Conservation (phyloP, 2,797 vertebrate genomes). For the Telmatherina bonti region DNA sequence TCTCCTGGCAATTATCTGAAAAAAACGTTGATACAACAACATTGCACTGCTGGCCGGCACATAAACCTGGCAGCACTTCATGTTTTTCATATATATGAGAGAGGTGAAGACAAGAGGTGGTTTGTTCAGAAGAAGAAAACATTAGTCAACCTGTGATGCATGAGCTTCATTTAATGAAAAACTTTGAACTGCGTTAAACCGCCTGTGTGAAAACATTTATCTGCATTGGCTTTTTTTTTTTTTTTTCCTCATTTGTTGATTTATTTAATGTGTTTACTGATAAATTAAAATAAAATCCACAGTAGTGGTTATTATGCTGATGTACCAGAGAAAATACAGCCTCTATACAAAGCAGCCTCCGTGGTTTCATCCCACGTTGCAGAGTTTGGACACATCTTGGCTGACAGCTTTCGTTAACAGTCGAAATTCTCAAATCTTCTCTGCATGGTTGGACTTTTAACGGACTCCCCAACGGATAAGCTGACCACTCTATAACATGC, state of each 20-base stretch:
- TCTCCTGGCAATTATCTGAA: slow-evolving; percentile 23
- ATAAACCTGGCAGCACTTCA: slow-evolving; percentile 4
- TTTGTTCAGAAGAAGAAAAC: slow-evolving; percentile 2
- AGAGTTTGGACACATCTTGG: slow-evolving; percentile 25
- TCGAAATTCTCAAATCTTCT: not conserved
- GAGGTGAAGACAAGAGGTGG: slow-evolving; percentile 1
- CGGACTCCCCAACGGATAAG: slow-evolving; percentile 19
- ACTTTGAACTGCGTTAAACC: not conserved
- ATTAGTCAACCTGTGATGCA: slow-evolving; percentile 1
- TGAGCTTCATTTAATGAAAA: not conserved
- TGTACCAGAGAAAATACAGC: slow-evolving; percentile 11
- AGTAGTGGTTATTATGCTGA: slow-evolving; percentile 16
- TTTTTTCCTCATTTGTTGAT: not conserved
- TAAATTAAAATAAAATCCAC: slow-evolving; percentile 9
- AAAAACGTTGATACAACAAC: slow-evolving; percentile 5
- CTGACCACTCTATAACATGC: slow-evolving; percentile 40
- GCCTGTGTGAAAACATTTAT: slow-evolving; percentile 2
- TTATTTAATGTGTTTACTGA: slow-evolving; percentile 5
- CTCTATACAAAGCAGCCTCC: not conserved
- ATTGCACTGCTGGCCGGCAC: slow-evolving; percentile 13
- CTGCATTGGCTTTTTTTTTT: not conserved
- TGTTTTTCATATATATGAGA: slow-evolving; percentile 1
- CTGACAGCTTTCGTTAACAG: slow-evolving; percentile 27
- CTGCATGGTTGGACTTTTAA: slow-evolving; percentile 41
- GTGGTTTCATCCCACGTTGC: not conserved